Evolutionary conservation across 2,113 vertebrate genomes (phyloP).

Genomic region (Ageneiosus marmoratus): DNA sequence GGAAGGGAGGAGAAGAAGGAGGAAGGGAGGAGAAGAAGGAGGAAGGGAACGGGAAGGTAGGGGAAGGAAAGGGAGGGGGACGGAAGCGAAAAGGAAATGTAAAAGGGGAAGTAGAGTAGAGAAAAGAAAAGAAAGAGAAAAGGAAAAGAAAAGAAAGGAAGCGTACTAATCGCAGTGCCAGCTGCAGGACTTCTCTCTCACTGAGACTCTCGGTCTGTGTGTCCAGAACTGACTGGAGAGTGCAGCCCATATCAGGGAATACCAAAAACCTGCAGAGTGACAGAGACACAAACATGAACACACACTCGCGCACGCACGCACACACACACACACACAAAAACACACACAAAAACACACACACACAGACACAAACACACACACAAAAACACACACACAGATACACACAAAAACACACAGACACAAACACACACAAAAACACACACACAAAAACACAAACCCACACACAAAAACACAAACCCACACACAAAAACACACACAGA

Average conservation of each 20-base stretch:
- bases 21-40: not conserved
- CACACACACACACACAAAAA: slow-evolving; percentile 56
- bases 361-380: slow-evolving; percentile 43
- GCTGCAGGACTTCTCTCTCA: slow-evolving; percentile 79
- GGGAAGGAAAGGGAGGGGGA: not conserved
- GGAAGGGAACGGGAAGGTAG: no score
- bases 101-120: not conserved
- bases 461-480: slow-evolving; percentile 79
- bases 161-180: slow-evolving; percentile 81
- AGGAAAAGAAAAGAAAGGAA: not conserved
- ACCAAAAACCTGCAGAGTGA: slow-evolving; percentile 83
- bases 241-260: slow-evolving; percentile 81
- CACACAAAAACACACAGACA: slow-evolving; percentile 50
- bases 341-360: slow-evolving; percentile 50
- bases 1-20: not conserved
- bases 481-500: slow-evolving; percentile 22
- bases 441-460: slow-evolving; percentile 67
- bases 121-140: not conserved
- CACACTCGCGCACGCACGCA: slow-evolving; percentile 48
- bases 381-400: slow-evolving; percentile 3
- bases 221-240: slow-evolving; percentile 77
- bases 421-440: slow-evolving; percentile 42
- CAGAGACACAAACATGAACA: not conserved
- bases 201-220: slow-evolving; percentile 61
- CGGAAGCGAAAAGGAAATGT: no score